These are phyloP conservation scores for Polietes domitor DNA, from an alignment of 2,888 invertebrate genomes.

Conservation along the genomic window DNA sequence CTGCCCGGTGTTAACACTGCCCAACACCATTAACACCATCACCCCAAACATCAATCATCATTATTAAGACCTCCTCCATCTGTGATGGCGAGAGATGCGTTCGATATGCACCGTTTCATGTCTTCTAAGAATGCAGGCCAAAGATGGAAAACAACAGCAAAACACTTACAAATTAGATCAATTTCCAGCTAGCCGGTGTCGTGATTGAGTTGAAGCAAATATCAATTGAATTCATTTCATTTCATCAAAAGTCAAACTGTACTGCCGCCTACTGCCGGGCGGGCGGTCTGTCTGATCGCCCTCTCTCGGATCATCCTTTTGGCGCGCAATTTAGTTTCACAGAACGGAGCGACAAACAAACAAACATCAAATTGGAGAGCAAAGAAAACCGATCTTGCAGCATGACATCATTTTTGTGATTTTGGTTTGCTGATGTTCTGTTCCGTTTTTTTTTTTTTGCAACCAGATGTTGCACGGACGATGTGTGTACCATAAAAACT, in stretches of 20 bases:
- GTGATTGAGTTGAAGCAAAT: constrained; percentile 9
- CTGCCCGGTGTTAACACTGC: neutral
- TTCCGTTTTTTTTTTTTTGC: constrained; percentile 46
- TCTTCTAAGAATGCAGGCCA: neutral
- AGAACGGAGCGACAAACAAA: neutral
- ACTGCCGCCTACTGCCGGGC: no score
- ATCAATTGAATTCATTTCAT: neutral
- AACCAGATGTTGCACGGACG: constrained; percentile 55
- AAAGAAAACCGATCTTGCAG: constrained; percentile 53
- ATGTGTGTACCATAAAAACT: constrained; percentile 9
- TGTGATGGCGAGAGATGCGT: neutral
- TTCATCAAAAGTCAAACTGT: neutral
- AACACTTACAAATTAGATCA: constrained; percentile 7
- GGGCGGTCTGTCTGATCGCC: neutral
- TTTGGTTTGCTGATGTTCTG: neutral
- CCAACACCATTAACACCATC: constrained; percentile 52
- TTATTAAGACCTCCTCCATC: constrained; percentile 35
- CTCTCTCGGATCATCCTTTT: neutral
- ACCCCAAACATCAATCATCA: constrained; percentile 63
- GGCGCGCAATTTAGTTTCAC: neutral
- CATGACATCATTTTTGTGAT: constrained; percentile 62
- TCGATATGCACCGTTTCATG: neutral
- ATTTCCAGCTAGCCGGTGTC: neutral
- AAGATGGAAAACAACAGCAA: no score
- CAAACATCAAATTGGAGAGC: constrained; percentile 7